Conservation (phyloP, 2,797 vertebrate genomes). For the Chanos chanos region DNA sequence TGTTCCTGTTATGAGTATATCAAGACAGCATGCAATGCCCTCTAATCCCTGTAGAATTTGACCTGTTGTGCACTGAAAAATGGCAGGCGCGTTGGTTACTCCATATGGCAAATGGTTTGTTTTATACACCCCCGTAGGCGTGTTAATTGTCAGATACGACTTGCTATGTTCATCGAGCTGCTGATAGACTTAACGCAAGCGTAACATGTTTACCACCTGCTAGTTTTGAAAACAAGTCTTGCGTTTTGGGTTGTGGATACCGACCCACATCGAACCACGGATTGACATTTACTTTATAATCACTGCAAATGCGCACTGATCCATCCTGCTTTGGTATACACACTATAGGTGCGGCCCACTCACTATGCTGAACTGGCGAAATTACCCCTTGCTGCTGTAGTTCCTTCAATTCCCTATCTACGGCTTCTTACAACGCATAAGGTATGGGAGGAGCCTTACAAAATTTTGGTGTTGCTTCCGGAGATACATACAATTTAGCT, state of each 20-base stretch:
- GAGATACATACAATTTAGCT: not conserved
- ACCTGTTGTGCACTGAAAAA: slow-evolving; percentile 25
- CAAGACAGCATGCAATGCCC: slow-evolving; percentile 19
- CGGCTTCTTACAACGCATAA: not conserved
- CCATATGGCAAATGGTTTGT: slow-evolving; percentile 9
- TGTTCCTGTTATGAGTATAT: slow-evolving; percentile 25
- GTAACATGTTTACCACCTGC: slow-evolving; percentile 9
- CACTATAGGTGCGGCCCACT: not conserved
- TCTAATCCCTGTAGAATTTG: slow-evolving; percentile 16
- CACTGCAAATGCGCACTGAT: not conserved
- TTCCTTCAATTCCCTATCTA: not conserved
- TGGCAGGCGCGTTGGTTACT: slow-evolving; percentile 10
- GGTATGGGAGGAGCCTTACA: not conserved
- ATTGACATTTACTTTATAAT: slow-evolving; percentile 28
- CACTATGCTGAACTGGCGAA: not conserved
- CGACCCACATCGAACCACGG: slow-evolving; percentile 29
- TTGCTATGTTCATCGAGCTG: slow-evolving; percentile 17
- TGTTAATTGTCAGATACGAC: slow-evolving; percentile 28
- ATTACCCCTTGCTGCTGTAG: not conserved
- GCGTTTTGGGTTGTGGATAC: slow-evolving; percentile 21
- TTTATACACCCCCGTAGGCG: slow-evolving; percentile 5
- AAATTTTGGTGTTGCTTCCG: not conserved
- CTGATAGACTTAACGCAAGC: slow-evolving; percentile 18
- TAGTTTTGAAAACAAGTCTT: slow-evolving; percentile 30
- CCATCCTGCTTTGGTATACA: not conserved